These are phyloP conservation scores for Triplophysa rosa DNA, from an alignment of 2,113 vertebrate species.

Conservation along the genomic window DNA sequence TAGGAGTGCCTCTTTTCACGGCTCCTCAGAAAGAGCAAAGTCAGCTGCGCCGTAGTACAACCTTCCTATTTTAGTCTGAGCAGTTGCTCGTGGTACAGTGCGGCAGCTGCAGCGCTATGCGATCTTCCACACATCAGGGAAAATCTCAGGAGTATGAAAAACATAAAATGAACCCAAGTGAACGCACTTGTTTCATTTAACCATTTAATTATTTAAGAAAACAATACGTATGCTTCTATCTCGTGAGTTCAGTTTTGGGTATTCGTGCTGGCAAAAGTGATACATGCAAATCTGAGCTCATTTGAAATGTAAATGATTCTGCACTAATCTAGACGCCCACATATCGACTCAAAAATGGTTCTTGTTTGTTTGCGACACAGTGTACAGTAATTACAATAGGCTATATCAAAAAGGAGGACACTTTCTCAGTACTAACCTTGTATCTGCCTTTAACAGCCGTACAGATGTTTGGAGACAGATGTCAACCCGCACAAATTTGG, in stretches of 20 bases:
- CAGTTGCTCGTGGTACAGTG: slow-evolving; percentile 68
- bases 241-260: background rate
- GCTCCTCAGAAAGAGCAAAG: slow-evolving; percentile 74
- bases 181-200: background rate
- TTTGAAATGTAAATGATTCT: slow-evolving; percentile 25
- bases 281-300: background rate
- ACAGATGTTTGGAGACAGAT: slow-evolving; percentile 50
- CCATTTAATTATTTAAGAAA: background rate
- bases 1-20: slow-evolving; percentile 66
- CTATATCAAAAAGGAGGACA: slow-evolving; percentile 1
- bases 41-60: slow-evolving; percentile 76
- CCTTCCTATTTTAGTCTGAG: slow-evolving; percentile 79
- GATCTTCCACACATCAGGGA: slow-evolving; percentile 59
- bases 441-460: slow-evolving; percentile 61
- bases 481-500: slow-evolving; percentile 48
- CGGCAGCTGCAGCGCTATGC: slow-evolving; percentile 77
- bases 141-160: slow-evolving; percentile 1
- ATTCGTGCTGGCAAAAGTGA: background rate
- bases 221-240: background rate
- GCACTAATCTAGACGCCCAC: slow-evolving; percentile 5
- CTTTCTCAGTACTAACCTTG: slow-evolving; percentile 71
- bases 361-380: background rate
- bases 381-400: slow-evolving; percentile 13
- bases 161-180: too few relatives aligned
- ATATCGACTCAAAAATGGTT: background rate